Evolutionary conservation across 2,888 invertebrate genomes (phyloP).

Genomic region (Dendrolimus houi): DNA sequence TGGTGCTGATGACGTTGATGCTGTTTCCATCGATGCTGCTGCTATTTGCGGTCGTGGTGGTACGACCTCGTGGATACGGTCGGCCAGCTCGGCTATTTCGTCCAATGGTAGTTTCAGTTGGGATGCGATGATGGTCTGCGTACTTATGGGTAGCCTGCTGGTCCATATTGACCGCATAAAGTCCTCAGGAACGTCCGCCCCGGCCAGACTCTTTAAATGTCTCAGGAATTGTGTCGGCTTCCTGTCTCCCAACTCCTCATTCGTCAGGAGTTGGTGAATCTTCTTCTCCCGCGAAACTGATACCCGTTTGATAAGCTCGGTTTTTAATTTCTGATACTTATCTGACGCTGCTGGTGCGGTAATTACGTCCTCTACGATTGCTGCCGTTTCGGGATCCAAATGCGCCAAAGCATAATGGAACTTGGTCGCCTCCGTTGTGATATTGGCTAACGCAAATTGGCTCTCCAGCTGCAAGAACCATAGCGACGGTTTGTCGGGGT

Average conservation of each 20-base stretch:
- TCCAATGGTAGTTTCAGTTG: conserved; percentile 5
- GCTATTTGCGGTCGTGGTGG: conserved; percentile 2
- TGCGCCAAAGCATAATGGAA: not conserved
- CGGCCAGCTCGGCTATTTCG: conserved; percentile 7
- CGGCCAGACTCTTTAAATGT: conserved; percentile 11
- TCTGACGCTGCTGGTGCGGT: not conserved
- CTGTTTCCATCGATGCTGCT: not conserved
- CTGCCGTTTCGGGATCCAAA: not conserved
- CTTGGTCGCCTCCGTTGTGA: not conserved
- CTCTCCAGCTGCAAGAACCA: not conserved
- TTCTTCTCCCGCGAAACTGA: conserved; percentile 7
- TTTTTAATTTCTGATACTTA: not conserved
- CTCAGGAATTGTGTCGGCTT: conserved; percentile 15
- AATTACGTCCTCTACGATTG: not conserved
- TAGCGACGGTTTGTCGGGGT: not conserved
- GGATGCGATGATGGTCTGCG: conserved; percentile 8
- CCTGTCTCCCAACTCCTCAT: conserved; percentile 15
- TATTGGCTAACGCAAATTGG: not conserved
- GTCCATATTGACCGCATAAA: conserved; percentile 11
- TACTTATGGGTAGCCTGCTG: conserved; percentile 7
- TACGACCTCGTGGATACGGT: conserved; percentile 8
- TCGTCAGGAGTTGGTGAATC: conserved; percentile 12
- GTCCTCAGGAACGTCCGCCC: conserved; percentile 6
- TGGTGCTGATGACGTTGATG: not conserved
- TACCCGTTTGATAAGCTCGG: not conserved